Evolutionary conservation across 2,113 vertebrate genomes (phyloP).

Genomic region (Psammodynastes pulverulentus): DNA sequence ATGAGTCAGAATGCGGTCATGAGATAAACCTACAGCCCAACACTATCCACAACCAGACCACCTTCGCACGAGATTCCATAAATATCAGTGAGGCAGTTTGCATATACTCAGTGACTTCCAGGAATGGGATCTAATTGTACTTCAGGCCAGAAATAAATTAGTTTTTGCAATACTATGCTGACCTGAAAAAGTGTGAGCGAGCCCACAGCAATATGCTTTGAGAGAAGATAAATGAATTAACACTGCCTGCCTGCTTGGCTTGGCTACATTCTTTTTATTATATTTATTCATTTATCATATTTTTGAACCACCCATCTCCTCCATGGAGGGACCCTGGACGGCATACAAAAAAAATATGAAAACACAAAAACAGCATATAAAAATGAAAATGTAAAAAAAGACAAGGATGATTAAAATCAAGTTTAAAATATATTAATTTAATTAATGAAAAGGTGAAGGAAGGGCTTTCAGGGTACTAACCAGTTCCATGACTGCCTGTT

Average conservation of each 20-base stretch:
- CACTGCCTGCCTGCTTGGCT: background rate
- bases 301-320: background rate
- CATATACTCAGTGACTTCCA: background rate
- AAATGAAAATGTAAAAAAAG: background rate
- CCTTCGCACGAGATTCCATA: background rate
- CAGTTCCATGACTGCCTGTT: background rate
- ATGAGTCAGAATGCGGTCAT: background rate
- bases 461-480: background rate
- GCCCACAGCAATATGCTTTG: background rate
- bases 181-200: rapidly evolving
- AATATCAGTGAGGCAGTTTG: background rate
- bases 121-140: background rate
- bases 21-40: background rate
- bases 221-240: background rate
- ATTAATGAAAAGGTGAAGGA: background rate
- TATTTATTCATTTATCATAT: background rate
- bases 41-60: background rate
- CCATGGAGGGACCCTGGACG: background rate
- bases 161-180: conserved; percentile 8
- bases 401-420: background rate
- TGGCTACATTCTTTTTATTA: background rate
- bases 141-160: conserved; percentile 9
- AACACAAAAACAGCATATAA: background rate
- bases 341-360: background rate
- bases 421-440: too few species aligned